Percentiles rank a stretch among this genome's conserved stretches.
Conservation (phyloP, 2,113 vertebrate species). For the Dipodomys stephensi region DNA sequence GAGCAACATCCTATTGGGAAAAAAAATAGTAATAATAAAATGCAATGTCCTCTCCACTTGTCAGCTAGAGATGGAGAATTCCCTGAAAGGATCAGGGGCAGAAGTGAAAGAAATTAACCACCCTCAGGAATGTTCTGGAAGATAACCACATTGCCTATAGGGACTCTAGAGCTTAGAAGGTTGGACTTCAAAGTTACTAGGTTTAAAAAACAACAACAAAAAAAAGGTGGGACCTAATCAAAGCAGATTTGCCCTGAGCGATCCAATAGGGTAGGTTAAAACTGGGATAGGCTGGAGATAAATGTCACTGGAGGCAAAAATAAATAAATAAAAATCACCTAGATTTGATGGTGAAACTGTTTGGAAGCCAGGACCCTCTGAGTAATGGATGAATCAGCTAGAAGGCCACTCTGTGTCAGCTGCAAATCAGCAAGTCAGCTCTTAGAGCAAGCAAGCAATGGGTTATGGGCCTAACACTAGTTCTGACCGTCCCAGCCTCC, state of each 20-base stretch:
- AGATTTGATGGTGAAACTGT: neutral
- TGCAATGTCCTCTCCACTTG: neutral
- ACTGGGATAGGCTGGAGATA: neutral
- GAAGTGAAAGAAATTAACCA: neutral
- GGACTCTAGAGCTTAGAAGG: neutral
- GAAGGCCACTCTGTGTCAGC: conserved; percentile 2
- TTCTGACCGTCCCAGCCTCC: neutral
- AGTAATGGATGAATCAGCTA: conserved; percentile 9
- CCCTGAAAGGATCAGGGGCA: neutral
- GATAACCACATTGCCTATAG: no score
- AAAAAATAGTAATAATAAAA: neutral
- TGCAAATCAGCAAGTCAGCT: neutral
- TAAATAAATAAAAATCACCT: neutral
- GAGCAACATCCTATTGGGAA: neutral
- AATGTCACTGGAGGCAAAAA: neutral
- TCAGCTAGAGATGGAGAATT: neutral
- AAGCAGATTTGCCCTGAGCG: neutral
- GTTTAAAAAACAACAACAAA: neutral
- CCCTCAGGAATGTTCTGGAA: neutral
- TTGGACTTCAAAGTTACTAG: conserved; percentile 37
- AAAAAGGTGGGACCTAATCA: neutral
- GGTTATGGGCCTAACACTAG: neutral
- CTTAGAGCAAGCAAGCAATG: neutral
- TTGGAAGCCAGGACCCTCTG: conserved; percentile 35
- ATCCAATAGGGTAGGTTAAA: neutral